Percentiles rank a stretch among this genome's conserved stretches.
phyloP scores from a whole-genome alignment of 2,888 invertebrate species.

The Lasiommata megera region DNA sequence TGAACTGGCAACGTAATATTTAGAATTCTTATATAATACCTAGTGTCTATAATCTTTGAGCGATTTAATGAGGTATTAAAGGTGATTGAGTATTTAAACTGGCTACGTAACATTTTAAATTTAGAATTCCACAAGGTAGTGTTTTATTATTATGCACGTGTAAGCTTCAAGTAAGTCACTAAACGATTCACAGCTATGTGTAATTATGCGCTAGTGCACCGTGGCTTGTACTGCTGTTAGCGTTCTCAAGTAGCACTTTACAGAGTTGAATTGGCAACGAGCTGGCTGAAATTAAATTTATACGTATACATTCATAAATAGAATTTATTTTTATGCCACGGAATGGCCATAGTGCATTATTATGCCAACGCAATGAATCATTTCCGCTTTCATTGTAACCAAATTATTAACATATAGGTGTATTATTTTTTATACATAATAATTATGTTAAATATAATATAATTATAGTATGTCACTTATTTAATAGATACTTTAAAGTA shows the following conservation, averaged over 20 bases:
- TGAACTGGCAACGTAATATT: no score
- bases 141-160: neutral
- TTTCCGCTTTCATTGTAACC: neutral
- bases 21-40: no score
- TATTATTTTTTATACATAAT: no score
- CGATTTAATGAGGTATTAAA: no score
- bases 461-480: no score
- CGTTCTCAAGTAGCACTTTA: conserved; percentile 1
- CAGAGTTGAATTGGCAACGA: conserved; percentile 2
- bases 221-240: neutral
- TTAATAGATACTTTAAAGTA: no score
- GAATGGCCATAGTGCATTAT: neutral
- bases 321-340: neutral
- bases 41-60: no score
- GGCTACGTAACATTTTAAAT: neutral
- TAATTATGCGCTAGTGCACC: neutral
- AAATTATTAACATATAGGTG: no score
- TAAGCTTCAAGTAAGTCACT: conserved; percentile 6
- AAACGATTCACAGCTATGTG: conserved; percentile 2
- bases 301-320: conserved; percentile 1
- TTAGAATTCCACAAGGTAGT: neutral
- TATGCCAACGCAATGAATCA: neutral
- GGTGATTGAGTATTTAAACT: neutral
- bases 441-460: no score
- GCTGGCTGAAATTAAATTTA: conserved; percentile 4